Evolutionary conservation across 2,113 vertebrate species (phyloP), one percentile per base, ranked within the genome.

Genomic region (Carassius carassius): DNA sequence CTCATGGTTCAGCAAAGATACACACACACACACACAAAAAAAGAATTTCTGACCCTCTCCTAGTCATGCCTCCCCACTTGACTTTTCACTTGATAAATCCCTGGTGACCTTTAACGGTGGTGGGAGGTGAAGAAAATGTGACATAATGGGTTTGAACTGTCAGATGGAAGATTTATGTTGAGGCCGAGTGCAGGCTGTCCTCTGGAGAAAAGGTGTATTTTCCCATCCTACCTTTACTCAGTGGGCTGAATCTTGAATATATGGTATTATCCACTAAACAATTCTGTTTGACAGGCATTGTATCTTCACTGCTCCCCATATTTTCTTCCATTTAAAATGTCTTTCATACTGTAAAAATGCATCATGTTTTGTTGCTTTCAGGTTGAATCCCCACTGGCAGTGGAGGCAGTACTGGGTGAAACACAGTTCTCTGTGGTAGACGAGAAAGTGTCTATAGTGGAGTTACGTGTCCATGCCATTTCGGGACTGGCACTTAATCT

Each of bases 361-460:
- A 17, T 76, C 25, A 19, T 54, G 74, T 70, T 84, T 32, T 72
- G 35, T 54, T 37, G 47, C 2, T 85, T 72, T 63, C 92, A 99
- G 98, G 98, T 99, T 19, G 97, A 98, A 88, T 99, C 98, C 58
- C 98, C 98, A 0, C 92, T 99, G 35, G 94, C 94, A 0, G 95
- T 97, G 69, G 98, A 99, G 75, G 97, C 96, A 0, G 94, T 97
- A 44, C 90, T 99, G 32, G 98, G 98, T 0, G 97, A 99, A 92
- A 94, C 94, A 0, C 82, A 93, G 9, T 96, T 99, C 91, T 97
- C 96, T 0, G 97, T 99, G 91, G 95, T 95, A 0, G 97, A 98
- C n/a, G 98, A 99, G 84, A 99, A 99, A 89, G 97, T 99, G 84
- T 98, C 96, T 92, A 97, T 99, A 92, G 95, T 93, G 0, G 97